Conservation (phyloP, 1,140 invertebrate species). For the Scaptomyza montana region DNA sequence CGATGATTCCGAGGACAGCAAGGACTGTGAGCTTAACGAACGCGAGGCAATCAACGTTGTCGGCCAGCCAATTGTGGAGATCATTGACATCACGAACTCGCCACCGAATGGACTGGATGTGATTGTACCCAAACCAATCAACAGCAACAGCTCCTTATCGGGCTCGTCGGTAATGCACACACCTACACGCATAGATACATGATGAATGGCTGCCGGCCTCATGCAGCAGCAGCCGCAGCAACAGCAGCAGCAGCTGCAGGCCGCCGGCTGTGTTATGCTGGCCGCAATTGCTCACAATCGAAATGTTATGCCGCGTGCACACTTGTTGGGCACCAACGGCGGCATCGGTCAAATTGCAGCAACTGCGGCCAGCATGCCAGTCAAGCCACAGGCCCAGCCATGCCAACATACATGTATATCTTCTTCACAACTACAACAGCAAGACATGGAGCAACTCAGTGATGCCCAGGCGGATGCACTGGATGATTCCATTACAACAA, state of each 20-base stretch:
- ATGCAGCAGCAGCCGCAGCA: conserved; percentile 56
- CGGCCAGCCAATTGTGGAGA: conserved; percentile 30
- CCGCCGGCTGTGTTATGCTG: conserved; percentile 69
- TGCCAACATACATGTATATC: conserved; percentile 72
- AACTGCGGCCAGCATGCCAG: conserved; percentile 72
- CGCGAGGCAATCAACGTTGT: conserved; percentile 19
- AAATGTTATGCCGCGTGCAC: conserved; percentile 36
- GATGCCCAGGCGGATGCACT: conserved; percentile 9
- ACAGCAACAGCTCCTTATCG: conserved; percentile 63
- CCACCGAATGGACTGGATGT: conserved; percentile 60
- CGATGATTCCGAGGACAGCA: conserved; percentile 82
- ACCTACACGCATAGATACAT: conserved; percentile 78
- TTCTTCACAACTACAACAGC: conserved; percentile 77
- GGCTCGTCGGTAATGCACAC: conserved; percentile 81
- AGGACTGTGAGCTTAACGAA: conserved; percentile 74
- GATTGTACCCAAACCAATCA: conserved; percentile 33
- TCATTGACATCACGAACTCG: conserved; percentile 66
- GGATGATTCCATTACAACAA: conserved; percentile 13
- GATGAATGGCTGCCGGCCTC: conserved; percentile 82
- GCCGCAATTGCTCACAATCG: conserved; percentile 67
- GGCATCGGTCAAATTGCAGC: conserved; percentile 38
- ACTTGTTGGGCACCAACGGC: conserved; percentile 25
- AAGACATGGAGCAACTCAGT: conserved; percentile 42
- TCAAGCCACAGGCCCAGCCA: conserved; percentile 45
- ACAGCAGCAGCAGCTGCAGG: conserved; percentile 50